phyloP scores from a whole-genome alignment of 2,888 invertebrate species.

The Epirrhoe alternata region DNA sequence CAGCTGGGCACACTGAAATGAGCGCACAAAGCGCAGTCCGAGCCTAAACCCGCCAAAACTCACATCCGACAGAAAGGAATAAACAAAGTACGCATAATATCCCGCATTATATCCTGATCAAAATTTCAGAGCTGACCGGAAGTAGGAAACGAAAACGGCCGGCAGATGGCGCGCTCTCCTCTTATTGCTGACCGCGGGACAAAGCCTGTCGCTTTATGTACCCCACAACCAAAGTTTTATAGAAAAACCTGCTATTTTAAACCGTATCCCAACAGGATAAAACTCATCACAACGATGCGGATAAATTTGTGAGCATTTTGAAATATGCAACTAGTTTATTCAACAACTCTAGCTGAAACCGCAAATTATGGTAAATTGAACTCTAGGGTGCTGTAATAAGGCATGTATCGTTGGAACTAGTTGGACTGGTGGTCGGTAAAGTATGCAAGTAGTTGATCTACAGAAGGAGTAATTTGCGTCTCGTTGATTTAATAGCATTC shows the following conservation, averaged over 20 bases:
- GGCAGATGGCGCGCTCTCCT: constrained; percentile 78
- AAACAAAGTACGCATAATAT: constrained; percentile 61
- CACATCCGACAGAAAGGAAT: constrained; percentile 31
- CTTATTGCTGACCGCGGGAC: constrained; percentile 79
- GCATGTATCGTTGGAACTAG: constrained; percentile 24
- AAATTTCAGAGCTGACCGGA: constrained; percentile 73
- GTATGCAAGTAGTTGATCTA: constrained; percentile 63
- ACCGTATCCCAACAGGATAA: constrained; percentile 46
- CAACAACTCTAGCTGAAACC: constrained; percentile 53
- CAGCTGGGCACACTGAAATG: constrained; percentile 24
- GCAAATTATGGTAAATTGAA: constrained; percentile 48
- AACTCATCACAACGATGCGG: constrained; percentile 28
- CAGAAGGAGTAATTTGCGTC: constrained; percentile 59
- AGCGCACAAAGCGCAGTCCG: constrained; percentile 18
- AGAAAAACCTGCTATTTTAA: constrained; percentile 36
- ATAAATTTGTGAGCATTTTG: constrained; percentile 56
- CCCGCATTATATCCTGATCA: constrained; percentile 72
- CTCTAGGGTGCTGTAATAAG: constrained; percentile 52
- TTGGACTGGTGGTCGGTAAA: constrained; percentile 49
- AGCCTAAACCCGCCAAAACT: constrained; percentile 37
- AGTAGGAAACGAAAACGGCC: constrained; percentile 69
- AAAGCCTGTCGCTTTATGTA: constrained; percentile 70
- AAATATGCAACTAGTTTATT: constrained; percentile 77
- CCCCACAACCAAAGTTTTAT: constrained; percentile 42
- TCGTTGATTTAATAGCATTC: constrained; percentile 65